These are phyloP conservation scores for Chelidonichthys spinosus DNA, from an alignment of 2,797 vertebrate species.

Conservation along the genomic window DNA sequence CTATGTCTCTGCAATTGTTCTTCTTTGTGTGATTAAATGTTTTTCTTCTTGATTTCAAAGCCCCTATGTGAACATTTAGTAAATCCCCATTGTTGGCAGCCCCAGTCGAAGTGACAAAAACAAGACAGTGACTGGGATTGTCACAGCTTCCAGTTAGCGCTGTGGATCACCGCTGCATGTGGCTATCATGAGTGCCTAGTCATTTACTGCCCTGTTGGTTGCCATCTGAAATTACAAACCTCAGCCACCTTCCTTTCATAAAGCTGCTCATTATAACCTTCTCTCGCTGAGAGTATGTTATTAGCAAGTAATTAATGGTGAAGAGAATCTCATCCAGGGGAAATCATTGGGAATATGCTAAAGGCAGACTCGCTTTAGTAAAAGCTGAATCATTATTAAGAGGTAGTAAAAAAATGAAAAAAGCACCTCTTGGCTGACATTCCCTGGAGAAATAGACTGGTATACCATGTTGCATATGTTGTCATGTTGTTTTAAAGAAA, in stretches of 20 bases:
- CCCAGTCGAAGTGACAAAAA: not conserved
- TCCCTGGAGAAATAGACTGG: not conserved
- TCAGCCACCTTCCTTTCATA: slow-evolving; percentile 46
- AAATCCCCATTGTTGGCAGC: not conserved
- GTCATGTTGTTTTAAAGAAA: not conserved
- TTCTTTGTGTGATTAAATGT: not conserved
- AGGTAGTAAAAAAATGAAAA: not conserved
- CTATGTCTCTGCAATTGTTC: not conserved
- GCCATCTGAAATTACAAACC: slow-evolving; percentile 42
- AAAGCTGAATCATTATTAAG: slow-evolving; percentile 14
- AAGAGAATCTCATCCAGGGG: slow-evolving; percentile 31
- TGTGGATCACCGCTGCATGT: slow-evolving; percentile 16
- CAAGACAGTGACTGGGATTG: not conserved
- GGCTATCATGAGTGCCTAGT: slow-evolving; percentile 11
- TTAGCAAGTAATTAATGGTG: slow-evolving; percentile 49
- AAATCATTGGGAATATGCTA: slow-evolving; percentile 18
- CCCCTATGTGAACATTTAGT: no score
- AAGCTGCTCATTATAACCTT: slow-evolving; percentile 47
- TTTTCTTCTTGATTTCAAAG: no score
- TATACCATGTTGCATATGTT: not conserved
- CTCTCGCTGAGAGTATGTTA: slow-evolving; percentile 20
- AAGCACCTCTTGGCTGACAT: not conserved
- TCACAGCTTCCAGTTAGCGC: not conserved
- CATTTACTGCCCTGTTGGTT: slow-evolving; percentile 41
- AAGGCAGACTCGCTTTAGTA: slow-evolving; percentile 32